phyloP scores from a whole-genome alignment of 2,888 invertebrate genomes.

The Pterobdella sp. region DNA sequence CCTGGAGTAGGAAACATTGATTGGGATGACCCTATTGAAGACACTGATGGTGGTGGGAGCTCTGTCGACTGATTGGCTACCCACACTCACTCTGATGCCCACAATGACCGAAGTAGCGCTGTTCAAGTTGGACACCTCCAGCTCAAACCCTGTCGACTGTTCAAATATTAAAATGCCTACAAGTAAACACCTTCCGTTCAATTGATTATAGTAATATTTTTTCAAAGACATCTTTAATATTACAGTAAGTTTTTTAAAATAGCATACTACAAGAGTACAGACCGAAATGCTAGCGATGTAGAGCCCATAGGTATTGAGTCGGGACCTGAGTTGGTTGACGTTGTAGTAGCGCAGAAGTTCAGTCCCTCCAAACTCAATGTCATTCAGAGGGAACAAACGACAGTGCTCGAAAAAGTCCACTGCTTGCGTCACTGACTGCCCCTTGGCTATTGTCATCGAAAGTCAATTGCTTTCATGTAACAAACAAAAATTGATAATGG shows the following conservation, averaged over 20 bases:
- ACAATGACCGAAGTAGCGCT: constrained; percentile 69
- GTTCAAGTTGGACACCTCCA: constrained; percentile 80
- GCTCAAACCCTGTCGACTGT: constrained; percentile 70
- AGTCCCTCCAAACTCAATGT: constrained; percentile 88
- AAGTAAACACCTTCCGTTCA: not conserved
- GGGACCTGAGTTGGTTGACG: constrained; percentile 80
- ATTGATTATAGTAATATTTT: no score
- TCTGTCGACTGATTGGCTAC: constrained; percentile 70
- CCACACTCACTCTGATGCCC: constrained; percentile 75
- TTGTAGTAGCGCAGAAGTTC: constrained; percentile 90
- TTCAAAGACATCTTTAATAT: no score
- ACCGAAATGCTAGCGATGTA: constrained; percentile 83
- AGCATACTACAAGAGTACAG: no score
- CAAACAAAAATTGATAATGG: not conserved
- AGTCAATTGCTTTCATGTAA: not conserved
- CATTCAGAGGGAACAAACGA: constrained; percentile 68
- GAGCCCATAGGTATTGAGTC: constrained; percentile 74
- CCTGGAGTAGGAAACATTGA: not conserved
- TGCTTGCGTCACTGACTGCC: constrained; percentile 62
- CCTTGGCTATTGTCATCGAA: not conserved
- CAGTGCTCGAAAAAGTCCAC: constrained; percentile 96
- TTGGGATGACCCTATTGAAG: constrained; percentile 45
- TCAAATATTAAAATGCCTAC: constrained; percentile 19
- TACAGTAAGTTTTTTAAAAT: no score
- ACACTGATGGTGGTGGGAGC: constrained; percentile 60